Evolutionary conservation across 2,797 vertebrate genomes (phyloP).

Genomic region (Cossypha heuglini): DNA sequence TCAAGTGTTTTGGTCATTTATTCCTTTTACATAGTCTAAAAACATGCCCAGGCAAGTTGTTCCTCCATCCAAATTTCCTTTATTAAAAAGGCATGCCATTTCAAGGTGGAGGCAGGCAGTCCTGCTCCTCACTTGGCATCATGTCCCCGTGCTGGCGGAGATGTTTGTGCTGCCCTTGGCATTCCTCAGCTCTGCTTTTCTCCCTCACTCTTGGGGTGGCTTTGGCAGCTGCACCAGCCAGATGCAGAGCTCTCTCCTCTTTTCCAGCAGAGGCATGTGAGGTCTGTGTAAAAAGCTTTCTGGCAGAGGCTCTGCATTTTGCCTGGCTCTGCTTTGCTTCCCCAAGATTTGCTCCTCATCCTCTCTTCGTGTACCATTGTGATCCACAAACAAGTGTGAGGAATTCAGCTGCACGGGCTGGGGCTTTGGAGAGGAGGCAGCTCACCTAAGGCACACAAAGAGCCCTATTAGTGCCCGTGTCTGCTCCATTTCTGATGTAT

Average conservation of each 20-base stretch:
- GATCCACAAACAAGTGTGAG: not conserved
- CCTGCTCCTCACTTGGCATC: constrained; percentile 26
- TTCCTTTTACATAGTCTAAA: constrained; percentile 13
- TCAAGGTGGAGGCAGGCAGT: constrained; percentile 30
- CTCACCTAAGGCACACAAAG: not conserved
- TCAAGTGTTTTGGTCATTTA: constrained; percentile 37
- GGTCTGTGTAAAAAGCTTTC: constrained; percentile 49
- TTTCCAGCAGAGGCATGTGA: constrained; percentile 53
- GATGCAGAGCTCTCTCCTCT: constrained; percentile 59
- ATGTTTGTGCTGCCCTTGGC: constrained; percentile 63
- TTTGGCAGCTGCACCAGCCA: constrained; percentile 57
- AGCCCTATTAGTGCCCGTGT: not conserved
- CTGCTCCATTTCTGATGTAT: constrained; percentile 13
- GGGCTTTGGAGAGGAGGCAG: not conserved
- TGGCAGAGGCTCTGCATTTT: constrained; percentile 19
- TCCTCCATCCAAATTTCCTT: constrained; percentile 18
- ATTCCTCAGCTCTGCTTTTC: constrained; percentile 57
- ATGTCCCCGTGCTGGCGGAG: not conserved
- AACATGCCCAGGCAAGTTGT: not conserved
- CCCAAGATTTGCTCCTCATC: not conserved
- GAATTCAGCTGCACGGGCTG: fast-evolving
- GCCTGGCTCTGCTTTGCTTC: constrained; percentile 38
- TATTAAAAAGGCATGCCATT: constrained; percentile 34
- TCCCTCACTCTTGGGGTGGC: constrained; percentile 58
- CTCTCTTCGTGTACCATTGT: not conserved